Conservation (phyloP, 2,888 invertebrate genomes). For the Heterodera filipjevi region DNA sequence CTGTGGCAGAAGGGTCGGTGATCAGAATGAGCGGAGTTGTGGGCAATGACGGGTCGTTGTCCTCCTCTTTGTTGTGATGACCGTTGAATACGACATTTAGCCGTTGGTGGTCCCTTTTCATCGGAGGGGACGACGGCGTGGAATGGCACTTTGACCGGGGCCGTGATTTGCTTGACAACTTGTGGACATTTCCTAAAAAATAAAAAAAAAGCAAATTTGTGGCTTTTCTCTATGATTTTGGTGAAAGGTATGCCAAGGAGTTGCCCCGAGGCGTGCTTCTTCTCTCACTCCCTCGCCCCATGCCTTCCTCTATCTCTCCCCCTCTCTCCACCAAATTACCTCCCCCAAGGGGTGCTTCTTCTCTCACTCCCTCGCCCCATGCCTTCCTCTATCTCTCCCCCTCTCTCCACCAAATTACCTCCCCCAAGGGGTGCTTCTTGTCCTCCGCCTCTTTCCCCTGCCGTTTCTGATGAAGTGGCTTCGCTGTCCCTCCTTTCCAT, state of each 20-base stretch:
- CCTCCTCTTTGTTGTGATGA: not conserved
- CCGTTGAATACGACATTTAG: not conserved
- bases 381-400: not conserved
- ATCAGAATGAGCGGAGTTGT: conserved; percentile 16
- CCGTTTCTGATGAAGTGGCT: not conserved
- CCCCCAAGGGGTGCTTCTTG: not conserved
- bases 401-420: not conserved
- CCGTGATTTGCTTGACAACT: not conserved
- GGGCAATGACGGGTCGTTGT: not conserved
- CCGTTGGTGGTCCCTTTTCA: not conserved
- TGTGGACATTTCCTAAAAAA: not conserved
- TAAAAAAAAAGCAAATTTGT: too few species aligned
- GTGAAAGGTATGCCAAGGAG: too few species aligned
- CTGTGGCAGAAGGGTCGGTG: conserved; percentile 8
- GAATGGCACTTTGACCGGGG: conserved; percentile 16
- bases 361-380: too few species aligned
- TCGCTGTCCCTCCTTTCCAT: not conserved
- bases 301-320: too few species aligned
- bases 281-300: too few species aligned
- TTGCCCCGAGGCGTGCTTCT: too few species aligned
- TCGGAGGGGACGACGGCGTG: conserved; percentile 21
- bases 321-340: not conserved
- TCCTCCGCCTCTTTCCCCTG: not conserved
- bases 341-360: not conserved
- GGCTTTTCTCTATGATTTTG: too few species aligned